Evolutionary conservation across 2,888 invertebrate species (phyloP), one percentile per base, ranked within the genome.

Genomic region (Tricholauxania praeusta): DNA sequence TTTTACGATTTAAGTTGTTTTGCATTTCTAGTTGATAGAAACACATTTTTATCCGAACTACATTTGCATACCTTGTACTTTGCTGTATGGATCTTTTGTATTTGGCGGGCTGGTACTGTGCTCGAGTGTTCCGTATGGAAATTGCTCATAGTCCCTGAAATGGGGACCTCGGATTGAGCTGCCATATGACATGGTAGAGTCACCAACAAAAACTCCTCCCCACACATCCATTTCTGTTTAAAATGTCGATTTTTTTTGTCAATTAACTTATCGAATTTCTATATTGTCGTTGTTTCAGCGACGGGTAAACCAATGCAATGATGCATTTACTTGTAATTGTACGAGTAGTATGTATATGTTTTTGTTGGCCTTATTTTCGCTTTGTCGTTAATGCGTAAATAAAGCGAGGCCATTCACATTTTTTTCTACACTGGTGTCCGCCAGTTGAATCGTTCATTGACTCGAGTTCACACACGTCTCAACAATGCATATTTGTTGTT

Each of bases 121-220:
- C 75, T 87, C 87, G 72, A 87, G 76, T 49, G 86, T 84, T 48
- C 87, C 87, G 81, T 87, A 87, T 72, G 87, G 87, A 65, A 89
- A 88, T 76, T 88, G 88, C 77, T 90, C 90, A 80, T 89, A 90
- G 79, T 89, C 89, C 28, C 89, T 85, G 80, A 89, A 89, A 70
- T 88, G 85, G 17, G 87, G 82, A 66, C 82, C 85, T 71, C 90
- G 84, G 79, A 89, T 85, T 48, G 88, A 87, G 28, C 89, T 89
- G 28, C 89, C 84, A 80, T 89, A 90, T 17, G 89, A 85, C 79
- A 90, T 77, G 57, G 82, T 83, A 53, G 89, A 87, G 79, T 90
- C 90, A 57, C 90, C 89, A 79, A 89, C 86, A 82, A 89, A 90
- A 75, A 89, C 10, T 39, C 39, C 85, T 57, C 85, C 85, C 79